Evolutionary conservation across 2,888 invertebrate species (phyloP).

Genomic region (Plagodis dolabraria): DNA sequence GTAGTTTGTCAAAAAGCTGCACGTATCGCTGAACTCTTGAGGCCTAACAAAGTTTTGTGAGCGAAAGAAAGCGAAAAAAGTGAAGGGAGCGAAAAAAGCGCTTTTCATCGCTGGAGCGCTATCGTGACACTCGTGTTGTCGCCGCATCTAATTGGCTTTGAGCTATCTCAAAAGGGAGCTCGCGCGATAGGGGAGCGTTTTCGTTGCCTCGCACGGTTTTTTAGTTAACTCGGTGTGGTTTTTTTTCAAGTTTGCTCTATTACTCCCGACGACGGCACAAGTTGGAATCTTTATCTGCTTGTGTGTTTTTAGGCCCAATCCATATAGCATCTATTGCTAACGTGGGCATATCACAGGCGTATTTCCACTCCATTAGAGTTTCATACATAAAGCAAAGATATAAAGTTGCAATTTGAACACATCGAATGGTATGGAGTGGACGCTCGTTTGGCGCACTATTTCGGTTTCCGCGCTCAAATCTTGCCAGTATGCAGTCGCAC

Average conservation of each 20-base stretch:
- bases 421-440: not conserved
- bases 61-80: constrained; percentile 33
- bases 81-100: constrained; percentile 44
- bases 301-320: no score
- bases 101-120: constrained; percentile 49
- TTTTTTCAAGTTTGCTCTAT: not conserved
- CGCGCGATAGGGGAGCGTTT: constrained; percentile 52
- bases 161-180: constrained; percentile 72
- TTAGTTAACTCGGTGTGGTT: not conserved
- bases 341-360: no score
- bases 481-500: no score
- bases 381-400: no score
- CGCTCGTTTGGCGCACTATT: no score
- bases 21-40: constrained; percentile 39
- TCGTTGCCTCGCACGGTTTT: constrained; percentile 45
- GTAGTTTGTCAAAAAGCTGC: constrained; percentile 28
- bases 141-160: constrained; percentile 81
- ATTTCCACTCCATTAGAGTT: no score
- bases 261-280: no score
- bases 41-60: constrained; percentile 51
- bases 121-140: constrained; percentile 63
- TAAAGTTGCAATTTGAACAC: no score
- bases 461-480: no score
- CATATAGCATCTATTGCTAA: no score
- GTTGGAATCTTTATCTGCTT: no score